These are phyloP conservation scores for Siniperca knerii DNA, from an alignment of 2,113 vertebrate species.

Conservation along the genomic window DNA sequence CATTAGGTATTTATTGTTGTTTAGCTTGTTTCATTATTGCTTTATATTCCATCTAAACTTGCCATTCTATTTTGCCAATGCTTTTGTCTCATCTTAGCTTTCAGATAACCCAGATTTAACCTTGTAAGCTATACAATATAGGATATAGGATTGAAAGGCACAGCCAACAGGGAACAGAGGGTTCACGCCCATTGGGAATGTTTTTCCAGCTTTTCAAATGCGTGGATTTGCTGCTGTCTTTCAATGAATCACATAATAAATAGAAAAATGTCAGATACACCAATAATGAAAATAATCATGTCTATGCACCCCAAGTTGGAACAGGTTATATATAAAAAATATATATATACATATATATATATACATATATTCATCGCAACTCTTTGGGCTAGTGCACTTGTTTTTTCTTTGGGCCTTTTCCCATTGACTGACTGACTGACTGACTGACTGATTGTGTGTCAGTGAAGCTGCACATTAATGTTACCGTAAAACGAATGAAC, in stretches of 20 bases:
- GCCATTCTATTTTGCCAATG: not conserved
- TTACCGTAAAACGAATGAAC: not conserved
- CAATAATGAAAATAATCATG: not conserved
- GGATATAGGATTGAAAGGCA: not conserved
- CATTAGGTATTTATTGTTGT: not conserved
- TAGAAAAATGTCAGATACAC: not conserved
- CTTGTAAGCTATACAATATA: not conserved
- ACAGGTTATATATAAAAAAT: too few species aligned
- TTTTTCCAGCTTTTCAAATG: not conserved
- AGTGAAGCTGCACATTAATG: not conserved
- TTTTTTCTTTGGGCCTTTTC: not conserved
- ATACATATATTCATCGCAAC: not conserved
- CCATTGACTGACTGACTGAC: not conserved
- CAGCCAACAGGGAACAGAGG: not conserved
- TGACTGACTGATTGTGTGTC: not conserved
- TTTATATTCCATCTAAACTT: not conserved
- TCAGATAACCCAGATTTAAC: not conserved
- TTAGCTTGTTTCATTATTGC: constrained; percentile 10
- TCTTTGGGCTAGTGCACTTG: not conserved
- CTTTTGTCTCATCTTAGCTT: not conserved
- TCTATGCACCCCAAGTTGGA: too few species aligned
- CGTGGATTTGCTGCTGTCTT: not conserved
- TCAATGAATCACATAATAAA: not conserved
- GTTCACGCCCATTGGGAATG: not conserved
- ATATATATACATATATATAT: too few species aligned